Conservation (phyloP, 2,797 vertebrate species). For the Sebastes minor region DNA sequence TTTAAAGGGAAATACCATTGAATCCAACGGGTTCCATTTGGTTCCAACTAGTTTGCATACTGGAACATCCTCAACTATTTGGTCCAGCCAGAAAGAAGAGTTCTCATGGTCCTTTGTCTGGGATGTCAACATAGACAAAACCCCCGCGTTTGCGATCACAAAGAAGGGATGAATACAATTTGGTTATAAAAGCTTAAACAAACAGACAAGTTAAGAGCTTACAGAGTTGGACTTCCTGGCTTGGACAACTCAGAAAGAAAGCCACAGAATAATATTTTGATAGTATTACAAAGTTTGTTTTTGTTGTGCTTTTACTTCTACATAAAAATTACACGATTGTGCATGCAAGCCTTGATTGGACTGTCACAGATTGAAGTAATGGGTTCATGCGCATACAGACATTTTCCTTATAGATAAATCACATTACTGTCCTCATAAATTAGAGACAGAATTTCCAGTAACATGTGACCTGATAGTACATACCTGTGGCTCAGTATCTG, state of each 20-base stretch:
- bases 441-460: background rate
- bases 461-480: slow-evolving; percentile 23
- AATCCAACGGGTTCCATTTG: slow-evolving; percentile 5
- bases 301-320: background rate
- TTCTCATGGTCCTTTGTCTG: slow-evolving; percentile 24
- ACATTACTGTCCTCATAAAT: slow-evolving; percentile 9
- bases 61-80: slow-evolving; percentile 36
- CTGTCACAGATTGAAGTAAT: background rate
- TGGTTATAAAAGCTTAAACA: slow-evolving; percentile 31
- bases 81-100: slow-evolving; percentile 9
- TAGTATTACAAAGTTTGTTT: background rate
- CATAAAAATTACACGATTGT: background rate
- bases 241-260: background rate
- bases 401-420: background rate
- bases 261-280: slow-evolving; percentile 17
- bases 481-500: slow-evolving; percentile 30
- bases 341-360: background rate
- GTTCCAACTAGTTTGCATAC: slow-evolving; percentile 20
- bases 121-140: slow-evolving; percentile 17
- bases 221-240: background rate
- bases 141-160: background rate
- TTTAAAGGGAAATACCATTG: slow-evolving; percentile 3
- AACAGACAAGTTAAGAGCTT: slow-evolving; percentile 5
- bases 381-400: background rate
- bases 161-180: slow-evolving; percentile 26